Percentiles rank a stretch among this genome's conserved stretches.
These are phyloP conservation scores for Hyperoplus immaculatus DNA, from an alignment of 2,797 vertebrate genomes.

Conservation along the genomic window DNA sequence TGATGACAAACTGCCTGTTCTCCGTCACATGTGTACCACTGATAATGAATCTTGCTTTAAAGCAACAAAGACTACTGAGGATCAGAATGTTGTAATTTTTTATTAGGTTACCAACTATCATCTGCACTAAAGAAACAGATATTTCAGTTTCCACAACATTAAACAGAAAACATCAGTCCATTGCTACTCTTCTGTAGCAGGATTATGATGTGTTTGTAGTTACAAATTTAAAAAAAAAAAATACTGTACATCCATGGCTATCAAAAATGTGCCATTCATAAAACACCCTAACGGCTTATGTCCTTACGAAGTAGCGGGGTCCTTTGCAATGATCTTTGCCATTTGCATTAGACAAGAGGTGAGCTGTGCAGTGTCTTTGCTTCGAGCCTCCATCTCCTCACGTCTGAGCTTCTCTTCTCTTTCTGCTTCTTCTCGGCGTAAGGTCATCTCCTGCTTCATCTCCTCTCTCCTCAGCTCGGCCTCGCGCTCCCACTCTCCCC, in stretches of 20 bases:
- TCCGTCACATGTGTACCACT: too few species aligned
- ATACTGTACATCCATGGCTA: neutral
- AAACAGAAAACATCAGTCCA: neutral
- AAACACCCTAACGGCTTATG: neutral
- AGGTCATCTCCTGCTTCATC: constrained; percentile 27
- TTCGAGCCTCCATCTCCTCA: constrained; percentile 18
- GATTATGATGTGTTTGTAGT: neutral
- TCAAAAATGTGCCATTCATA: neutral
- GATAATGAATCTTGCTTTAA: too few species aligned
- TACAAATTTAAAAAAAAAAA: neutral
- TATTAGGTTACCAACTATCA: too few species aligned
- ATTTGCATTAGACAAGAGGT: constrained; percentile 12
- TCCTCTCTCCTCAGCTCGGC: constrained; percentile 24
- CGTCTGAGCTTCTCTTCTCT: constrained; percentile 26
- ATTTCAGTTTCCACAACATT: too few species aligned
- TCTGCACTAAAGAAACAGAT: too few species aligned
- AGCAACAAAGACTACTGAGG: too few species aligned
- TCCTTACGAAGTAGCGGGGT: neutral
- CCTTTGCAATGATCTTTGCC: neutral
- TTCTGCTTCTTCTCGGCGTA: constrained; percentile 13
- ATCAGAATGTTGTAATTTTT: too few species aligned
- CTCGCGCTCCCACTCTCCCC: constrained; percentile 14
- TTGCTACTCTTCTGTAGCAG: neutral
- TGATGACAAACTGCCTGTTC: neutral
- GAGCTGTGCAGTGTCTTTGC: constrained; percentile 12